Percentiles rank a stretch among this genome's conserved stretches.
These are phyloP conservation scores for Drosophila picticornis DNA, from an alignment of 2,888 invertebrate genomes.

Conservation along the genomic window DNA sequence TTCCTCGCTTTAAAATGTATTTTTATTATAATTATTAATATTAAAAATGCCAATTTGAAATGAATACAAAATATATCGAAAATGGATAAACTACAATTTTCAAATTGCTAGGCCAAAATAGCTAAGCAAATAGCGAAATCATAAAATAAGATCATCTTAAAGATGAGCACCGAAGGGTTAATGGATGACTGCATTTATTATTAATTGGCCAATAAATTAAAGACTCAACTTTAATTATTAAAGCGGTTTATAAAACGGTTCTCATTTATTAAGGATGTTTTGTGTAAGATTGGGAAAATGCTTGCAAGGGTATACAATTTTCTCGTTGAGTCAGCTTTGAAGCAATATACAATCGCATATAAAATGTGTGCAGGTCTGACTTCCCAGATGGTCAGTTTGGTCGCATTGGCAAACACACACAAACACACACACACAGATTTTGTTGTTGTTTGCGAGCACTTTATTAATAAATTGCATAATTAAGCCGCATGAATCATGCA, in stretches of 20 bases:
- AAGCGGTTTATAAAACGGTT: neutral
- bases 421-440: neutral
- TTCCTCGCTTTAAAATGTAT: neutral
- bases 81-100: neutral
- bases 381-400: conserved; percentile 25
- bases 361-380: neutral
- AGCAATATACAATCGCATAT: neutral
- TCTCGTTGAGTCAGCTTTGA: neutral
- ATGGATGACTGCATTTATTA: neutral
- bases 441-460: conserved; percentile 20
- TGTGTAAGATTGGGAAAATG: neutral
- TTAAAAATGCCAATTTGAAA: neutral
- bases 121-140: too few relatives aligned
- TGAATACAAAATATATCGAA: neutral
- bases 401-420: neutral
- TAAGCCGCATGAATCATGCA: conserved; percentile 61
- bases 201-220: neutral
- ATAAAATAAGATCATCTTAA: neutral
- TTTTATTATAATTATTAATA: neutral
- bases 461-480: conserved; percentile 79
- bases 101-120: neutral
- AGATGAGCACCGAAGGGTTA: neutral
- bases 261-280: neutral
- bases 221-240: neutral
- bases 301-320: neutral